Conservation (phyloP, 2,888 invertebrate species). For the Epinotia bilunana region DNA sequence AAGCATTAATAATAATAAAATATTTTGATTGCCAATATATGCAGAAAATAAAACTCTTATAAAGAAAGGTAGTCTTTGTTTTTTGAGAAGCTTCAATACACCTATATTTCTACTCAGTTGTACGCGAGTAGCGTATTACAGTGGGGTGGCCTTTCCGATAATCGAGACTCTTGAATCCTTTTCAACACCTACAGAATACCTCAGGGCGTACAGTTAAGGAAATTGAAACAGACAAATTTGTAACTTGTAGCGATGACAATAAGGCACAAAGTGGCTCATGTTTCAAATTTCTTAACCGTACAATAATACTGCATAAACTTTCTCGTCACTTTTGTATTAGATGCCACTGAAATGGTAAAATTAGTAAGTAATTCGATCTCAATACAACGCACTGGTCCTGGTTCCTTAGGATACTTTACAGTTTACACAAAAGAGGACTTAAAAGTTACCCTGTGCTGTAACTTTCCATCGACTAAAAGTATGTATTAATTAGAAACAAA, state of each 20-base stretch:
- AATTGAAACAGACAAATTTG: conserved; percentile 1
- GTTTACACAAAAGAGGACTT: conserved; percentile 50
- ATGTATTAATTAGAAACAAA: conserved; percentile 57
- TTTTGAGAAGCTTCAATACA: neutral
- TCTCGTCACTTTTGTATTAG: neutral
- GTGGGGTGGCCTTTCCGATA: neutral
- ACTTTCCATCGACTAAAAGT: conserved; percentile 51
- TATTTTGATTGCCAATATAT: too few relatives aligned
- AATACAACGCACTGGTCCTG: conserved; percentile 54
- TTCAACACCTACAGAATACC: neutral
- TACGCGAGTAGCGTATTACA: neutral
- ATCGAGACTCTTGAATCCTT: neutral
- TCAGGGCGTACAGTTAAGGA: conserved; percentile 2
- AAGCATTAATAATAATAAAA: neutral
- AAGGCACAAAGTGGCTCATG: conserved; percentile 4
- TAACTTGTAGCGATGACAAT: neutral
- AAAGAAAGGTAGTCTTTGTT: neutral
- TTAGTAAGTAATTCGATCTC: neutral
- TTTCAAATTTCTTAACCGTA: neutral
- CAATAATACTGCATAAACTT: conserved; percentile 15
- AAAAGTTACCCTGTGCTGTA: conserved; percentile 62
- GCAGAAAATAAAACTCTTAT: neutral
- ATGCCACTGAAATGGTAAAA: conserved; percentile 10
- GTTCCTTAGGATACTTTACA: conserved; percentile 46
- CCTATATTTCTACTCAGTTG: neutral